Conservation (phyloP, 2,113 vertebrate genomes). For the Onychostoma macrolepis region DNA sequence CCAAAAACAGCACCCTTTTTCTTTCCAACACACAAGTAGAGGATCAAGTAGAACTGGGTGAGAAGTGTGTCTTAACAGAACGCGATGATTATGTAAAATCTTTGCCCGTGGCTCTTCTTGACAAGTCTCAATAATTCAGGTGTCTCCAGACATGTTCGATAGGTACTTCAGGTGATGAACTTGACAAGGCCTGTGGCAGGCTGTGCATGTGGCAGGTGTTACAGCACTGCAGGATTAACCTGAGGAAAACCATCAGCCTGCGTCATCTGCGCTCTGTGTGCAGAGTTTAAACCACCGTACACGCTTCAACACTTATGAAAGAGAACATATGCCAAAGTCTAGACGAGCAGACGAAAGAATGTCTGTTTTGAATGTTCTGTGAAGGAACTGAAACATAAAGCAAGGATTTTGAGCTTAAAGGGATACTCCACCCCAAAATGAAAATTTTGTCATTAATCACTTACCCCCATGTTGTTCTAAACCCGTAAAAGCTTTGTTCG, state of each 20-base stretch:
- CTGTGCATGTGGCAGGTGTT: neutral
- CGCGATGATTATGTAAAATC: neutral
- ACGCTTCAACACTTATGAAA: neutral
- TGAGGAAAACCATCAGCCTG: neutral
- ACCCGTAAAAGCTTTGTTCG: too few relatives aligned
- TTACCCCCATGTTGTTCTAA: too few relatives aligned
- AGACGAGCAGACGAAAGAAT: neutral
- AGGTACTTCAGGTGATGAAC: neutral
- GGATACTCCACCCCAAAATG: too few relatives aligned
- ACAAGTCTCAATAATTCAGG: neutral
- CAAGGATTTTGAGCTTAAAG: neutral
- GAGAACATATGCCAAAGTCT: neutral
- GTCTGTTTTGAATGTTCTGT: neutral
- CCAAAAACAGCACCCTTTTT: neutral
- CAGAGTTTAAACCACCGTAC: neutral
- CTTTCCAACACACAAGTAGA: neutral
- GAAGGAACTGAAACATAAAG: neutral
- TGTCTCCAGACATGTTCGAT: conserved; percentile 5
- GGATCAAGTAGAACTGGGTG: neutral
- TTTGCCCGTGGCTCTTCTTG: neutral
- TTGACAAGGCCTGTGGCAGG: neutral
- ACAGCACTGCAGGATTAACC: conserved; percentile 4
- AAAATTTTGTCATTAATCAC: too few relatives aligned
- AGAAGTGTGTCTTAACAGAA: neutral
- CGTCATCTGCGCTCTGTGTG: neutral